Conservation (phyloP, 2,113 vertebrate genomes). For the Epinephelus fuscoguttatus region DNA sequence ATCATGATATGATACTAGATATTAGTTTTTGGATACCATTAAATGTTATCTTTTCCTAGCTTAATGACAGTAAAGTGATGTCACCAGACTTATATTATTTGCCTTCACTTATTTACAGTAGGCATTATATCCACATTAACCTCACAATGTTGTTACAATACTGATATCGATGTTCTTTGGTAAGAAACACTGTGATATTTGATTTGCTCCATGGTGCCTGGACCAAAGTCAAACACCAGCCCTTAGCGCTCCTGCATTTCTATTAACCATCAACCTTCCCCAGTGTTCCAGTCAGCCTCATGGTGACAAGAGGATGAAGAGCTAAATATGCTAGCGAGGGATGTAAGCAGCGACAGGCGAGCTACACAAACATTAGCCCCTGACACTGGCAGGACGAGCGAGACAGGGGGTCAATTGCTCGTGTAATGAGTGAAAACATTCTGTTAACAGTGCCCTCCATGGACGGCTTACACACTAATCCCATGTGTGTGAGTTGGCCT, state of each 20-base stretch:
- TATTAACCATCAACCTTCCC: background rate
- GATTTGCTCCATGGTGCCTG: too few species aligned
- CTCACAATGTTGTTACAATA: too few species aligned
- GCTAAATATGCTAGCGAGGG: constrained; percentile 21
- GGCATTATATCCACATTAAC: too few species aligned
- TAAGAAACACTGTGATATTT: too few species aligned
- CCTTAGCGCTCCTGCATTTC: background rate
- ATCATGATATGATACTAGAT: too few species aligned
- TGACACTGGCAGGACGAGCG: constrained; percentile 36
- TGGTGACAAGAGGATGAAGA: constrained; percentile 31
- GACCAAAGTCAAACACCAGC: background rate
- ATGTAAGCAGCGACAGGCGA: constrained; percentile 6
- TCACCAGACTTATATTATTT: too few species aligned
- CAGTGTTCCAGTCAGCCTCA: background rate
- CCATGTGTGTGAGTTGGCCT: constrained; percentile 39
- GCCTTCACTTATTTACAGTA: too few species aligned
- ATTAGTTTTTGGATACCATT: too few species aligned
- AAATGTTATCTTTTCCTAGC: too few species aligned
- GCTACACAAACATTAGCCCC: constrained; percentile 27
- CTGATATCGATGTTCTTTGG: too few species aligned
- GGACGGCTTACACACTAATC: constrained; percentile 71
- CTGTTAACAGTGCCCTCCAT: constrained; percentile 60
- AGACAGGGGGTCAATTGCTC: constrained; percentile 51
- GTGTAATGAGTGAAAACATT: constrained; percentile 68
- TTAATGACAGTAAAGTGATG: too few species aligned